Percentiles rank a stretch among this genome's conserved stretches.
These are phyloP conservation scores for Petrosia ficiformis DNA, from an alignment of 37 sponge, comb jelly and placozoan species.

Conservation along the genomic window DNA sequence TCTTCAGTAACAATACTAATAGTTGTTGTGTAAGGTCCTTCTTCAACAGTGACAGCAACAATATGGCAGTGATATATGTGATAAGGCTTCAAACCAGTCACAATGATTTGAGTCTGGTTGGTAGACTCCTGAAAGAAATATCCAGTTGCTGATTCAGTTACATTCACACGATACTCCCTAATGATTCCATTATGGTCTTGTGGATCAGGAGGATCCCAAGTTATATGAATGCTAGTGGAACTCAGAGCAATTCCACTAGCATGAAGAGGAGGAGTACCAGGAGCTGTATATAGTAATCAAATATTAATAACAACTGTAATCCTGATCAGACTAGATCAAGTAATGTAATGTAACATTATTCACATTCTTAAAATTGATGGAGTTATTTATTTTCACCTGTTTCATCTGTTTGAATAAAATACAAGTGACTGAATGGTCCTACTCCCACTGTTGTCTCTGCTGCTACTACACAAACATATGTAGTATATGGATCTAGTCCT, in stretches of 20 bases:
- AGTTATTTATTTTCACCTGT: conserved; percentile 5
- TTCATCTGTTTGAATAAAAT: conserved; percentile 14
- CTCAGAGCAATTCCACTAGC: background rate
- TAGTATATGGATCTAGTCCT: conserved; percentile 11
- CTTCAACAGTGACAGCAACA: conserved; percentile 18
- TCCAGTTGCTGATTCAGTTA: background rate
- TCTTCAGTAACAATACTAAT: conserved; percentile 15
- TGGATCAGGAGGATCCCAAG: conserved; percentile 15
- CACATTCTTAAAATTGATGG: background rate
- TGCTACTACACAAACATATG: conserved; percentile 20
- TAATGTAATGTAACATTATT: background rate
- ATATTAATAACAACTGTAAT: background rate
- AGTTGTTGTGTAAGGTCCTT: conserved; percentile 17
- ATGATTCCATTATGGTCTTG: conserved; percentile 36
- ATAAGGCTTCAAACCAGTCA: conserved; percentile 33
- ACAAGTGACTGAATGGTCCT: conserved; percentile 30
- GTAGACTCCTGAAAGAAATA: background rate
- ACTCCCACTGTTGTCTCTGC: conserved; percentile 31
- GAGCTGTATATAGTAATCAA: conserved; percentile 13
- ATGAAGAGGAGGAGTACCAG: conserved; percentile 14
- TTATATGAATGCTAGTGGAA: background rate
- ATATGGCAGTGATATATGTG: conserved; percentile 31
- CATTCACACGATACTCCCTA: conserved; percentile 17
- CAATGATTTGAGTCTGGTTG: background rate
- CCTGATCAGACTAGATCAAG: no score